Evolutionary conservation across 2,113 vertebrate genomes (phyloP), one percentile per base, ranked within the genome.

Genomic region (Datnioides undecimradiatus): DNA sequence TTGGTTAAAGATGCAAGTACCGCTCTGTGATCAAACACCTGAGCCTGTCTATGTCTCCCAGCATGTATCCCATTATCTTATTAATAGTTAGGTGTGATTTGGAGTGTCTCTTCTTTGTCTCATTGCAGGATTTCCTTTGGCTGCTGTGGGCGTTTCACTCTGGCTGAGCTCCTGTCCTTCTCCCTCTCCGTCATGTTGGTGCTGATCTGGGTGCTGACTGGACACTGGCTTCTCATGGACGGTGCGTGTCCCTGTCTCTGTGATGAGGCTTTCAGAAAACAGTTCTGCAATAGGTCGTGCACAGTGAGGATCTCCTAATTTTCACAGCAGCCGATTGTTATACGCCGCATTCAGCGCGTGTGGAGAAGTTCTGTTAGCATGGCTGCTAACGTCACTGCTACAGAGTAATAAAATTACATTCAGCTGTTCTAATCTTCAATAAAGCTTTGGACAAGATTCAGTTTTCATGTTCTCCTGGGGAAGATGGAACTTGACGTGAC

Each of bases 171-270:
- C 68, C 96, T 99, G 43, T 99, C 98, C 0, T 99, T 99, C 93
- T 99, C 97, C 19, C 95, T 99, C 38, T 99, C 98, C 14, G 96
- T 99, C 71, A 93, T 99, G 96, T 96, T 99, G 54, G 98, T 99
- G 79, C 97, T 99, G 90, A 99, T 99, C 95, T 99, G 98, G 98
- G 98, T 99, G 86, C 95, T 99, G 31, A 99, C 98, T 7, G 98
- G 98, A 88, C 98, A 99, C 86, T 99, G 98, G 98, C 97, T 99
- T 38, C 97, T 99, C 59, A 99, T 99, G 98, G 98, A 99, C 23
- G 98, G 98, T 99, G 77, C 88, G 96, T 91, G 4, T 19, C 40
- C 31, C 40, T 8, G 31, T 46, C 40, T 34, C 40, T 8, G 31
- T 46, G 48, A 8, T 8, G 23, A 16, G 25, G 36, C 34, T 54